phyloP scores from a whole-genome alignment of 2,888 invertebrate genomes.

The Tenthredo mesomela region DNA sequence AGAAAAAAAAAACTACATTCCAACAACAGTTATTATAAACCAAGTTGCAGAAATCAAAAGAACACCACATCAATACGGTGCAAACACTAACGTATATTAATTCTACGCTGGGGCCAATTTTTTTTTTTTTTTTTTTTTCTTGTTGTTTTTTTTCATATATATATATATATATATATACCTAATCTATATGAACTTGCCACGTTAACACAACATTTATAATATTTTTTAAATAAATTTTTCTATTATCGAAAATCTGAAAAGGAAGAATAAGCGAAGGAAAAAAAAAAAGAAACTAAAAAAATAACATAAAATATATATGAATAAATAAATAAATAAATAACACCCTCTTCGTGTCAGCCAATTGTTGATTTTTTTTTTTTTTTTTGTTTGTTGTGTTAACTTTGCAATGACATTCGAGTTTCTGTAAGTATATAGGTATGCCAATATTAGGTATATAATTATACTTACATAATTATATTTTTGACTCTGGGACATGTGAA shows the following conservation, averaged over 20 bases:
- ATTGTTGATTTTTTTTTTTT: not conserved
- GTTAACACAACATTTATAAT: constrained; percentile 15
- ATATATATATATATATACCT: not conserved
- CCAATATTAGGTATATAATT: not conserved
- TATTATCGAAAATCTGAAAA: not conserved
- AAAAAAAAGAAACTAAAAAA: not conserved
- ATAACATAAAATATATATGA: not conserved
- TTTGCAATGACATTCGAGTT: not conserved
- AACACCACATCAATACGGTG: constrained; percentile 75
- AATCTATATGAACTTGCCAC: not conserved
- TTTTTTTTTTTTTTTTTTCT: constrained; percentile 52
- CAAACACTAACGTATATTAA: constrained; percentile 71
- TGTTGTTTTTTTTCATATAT: not conserved
- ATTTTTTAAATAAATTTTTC: not conserved
- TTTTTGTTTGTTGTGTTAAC: not conserved
- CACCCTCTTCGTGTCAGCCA: not conserved
- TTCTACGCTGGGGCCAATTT: constrained; percentile 66
- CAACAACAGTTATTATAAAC: constrained; percentile 68
- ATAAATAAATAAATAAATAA: not conserved
- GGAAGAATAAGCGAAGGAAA: not conserved
- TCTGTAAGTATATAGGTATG: not conserved
- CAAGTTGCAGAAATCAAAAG: constrained; percentile 59
- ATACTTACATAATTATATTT: not conserved
- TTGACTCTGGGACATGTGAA: too few species aligned
- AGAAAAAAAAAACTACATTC: constrained; percentile 68